phyloP scores from a whole-genome alignment of 2,113 vertebrate species.

The Pagrus major region DNA sequence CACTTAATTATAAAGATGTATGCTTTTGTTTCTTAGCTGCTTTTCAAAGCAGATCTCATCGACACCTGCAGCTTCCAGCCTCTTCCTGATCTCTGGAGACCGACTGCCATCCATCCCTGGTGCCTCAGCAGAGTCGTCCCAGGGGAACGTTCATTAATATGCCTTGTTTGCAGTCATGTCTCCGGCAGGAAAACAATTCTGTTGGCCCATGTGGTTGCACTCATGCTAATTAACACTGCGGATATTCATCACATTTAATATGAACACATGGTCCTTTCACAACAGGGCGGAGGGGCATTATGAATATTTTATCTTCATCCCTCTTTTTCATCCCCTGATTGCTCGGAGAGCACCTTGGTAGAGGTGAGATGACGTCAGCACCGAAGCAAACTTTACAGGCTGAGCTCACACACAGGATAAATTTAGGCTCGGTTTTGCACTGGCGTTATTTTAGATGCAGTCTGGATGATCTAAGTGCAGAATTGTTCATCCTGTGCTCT shows the following conservation, averaged over 20 bases:
- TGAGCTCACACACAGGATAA: conserved; percentile 28
- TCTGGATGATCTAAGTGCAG: neutral
- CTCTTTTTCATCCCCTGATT: conserved; percentile 35
- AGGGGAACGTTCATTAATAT: conserved; percentile 65
- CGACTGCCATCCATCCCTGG: conserved; percentile 3
- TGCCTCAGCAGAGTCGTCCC: conserved; percentile 41
- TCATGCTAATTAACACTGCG: conserved; percentile 74
- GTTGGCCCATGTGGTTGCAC: conserved; percentile 71
- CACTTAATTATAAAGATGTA: no score
- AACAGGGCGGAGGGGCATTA: conserved; percentile 47
- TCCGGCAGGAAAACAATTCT: conserved; percentile 69
- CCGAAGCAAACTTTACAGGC: conserved; percentile 38
- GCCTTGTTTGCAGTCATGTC: conserved; percentile 69
- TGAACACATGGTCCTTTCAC: conserved; percentile 74
- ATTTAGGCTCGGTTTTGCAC: conserved; percentile 14
- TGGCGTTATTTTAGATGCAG: neutral
- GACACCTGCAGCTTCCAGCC: conserved; percentile 37
- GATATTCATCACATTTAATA: conserved; percentile 80
- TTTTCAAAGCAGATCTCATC: neutral
- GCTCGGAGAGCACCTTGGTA: conserved; percentile 67
- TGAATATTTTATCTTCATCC: conserved; percentile 68
- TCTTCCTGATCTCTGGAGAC: conserved; percentile 37
- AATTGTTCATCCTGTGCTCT: neutral
- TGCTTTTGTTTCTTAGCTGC: no score
- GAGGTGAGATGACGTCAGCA: conserved; percentile 65